Percentiles rank a stretch among this genome's conserved stretches.
Evolutionary conservation across 2,113 vertebrate species (phyloP).

Genomic region (Engraulis encrasicolus): DNA sequence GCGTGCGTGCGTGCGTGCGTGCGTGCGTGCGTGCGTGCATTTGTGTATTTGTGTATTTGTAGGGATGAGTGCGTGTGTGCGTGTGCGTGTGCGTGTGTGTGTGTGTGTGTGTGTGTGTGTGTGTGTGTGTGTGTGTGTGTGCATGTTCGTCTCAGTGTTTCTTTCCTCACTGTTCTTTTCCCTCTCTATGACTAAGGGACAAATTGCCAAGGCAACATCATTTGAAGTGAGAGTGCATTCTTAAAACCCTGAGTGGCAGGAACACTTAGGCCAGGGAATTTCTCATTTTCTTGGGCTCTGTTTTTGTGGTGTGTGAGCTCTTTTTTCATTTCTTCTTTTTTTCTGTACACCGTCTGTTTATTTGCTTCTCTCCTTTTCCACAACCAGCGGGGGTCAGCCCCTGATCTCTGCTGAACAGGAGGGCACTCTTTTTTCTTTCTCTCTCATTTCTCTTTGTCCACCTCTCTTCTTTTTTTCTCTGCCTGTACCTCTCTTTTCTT

Average conservation of each 20-base stretch:
- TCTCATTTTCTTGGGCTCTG: neutral
- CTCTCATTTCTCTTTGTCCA: neutral
- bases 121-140: neutral
- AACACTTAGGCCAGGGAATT: neutral
- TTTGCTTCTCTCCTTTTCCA: neutral
- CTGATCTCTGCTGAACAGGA: neutral
- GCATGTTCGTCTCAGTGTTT: neutral
- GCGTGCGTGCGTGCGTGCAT: neutral
- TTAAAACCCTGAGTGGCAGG: constrained; percentile 7
- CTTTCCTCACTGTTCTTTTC: neutral
- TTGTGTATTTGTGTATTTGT: neutral
- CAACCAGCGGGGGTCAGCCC: neutral
- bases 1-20: neutral
- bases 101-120: constrained; percentile 10
- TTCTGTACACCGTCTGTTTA: neutral
- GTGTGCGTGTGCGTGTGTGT: neutral
- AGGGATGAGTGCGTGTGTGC: no score
- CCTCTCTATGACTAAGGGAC: neutral
- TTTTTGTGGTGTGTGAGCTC: neutral
- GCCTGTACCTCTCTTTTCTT: no score
- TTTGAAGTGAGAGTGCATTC: neutral
- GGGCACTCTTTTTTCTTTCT: neutral
- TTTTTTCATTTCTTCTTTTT: neutral
- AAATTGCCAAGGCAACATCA: constrained; percentile 9
- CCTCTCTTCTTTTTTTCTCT: neutral